Evolutionary conservation across 1,140 invertebrate genomes (phyloP).

Genomic region (Cyrtorhinus lividipennis): DNA sequence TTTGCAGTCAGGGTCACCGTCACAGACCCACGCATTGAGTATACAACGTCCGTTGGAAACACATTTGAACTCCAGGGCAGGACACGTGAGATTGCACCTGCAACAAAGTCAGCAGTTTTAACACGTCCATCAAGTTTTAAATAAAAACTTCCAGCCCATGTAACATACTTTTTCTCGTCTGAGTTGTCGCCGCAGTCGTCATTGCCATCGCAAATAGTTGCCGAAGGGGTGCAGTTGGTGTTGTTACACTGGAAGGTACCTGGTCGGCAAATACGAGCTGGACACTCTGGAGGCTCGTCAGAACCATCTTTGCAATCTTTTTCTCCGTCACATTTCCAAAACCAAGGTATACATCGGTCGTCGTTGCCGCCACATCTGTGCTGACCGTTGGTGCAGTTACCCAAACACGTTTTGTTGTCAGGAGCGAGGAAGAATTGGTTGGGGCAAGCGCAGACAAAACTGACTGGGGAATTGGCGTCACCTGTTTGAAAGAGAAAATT

Average conservation of each 20-base stretch:
- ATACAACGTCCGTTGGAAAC: slow-evolving; percentile 81
- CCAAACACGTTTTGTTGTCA: slow-evolving; percentile 82
- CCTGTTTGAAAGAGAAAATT: background rate
- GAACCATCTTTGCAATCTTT: slow-evolving; percentile 80
- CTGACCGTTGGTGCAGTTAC: slow-evolving; percentile 87
- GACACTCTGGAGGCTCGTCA: slow-evolving; percentile 76
- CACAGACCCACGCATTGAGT: slow-evolving; percentile 86
- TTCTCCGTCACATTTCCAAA: slow-evolving; percentile 81
- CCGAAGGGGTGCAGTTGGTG: slow-evolving; percentile 79
- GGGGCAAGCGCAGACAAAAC: slow-evolving; percentile 81
- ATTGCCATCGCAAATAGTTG: slow-evolving; percentile 81
- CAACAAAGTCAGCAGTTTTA: background rate
- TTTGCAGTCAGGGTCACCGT: slow-evolving; percentile 86
- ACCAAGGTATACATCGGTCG: slow-evolving; percentile 92
- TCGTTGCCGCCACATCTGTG: slow-evolving; percentile 83
- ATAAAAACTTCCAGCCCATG: background rate
- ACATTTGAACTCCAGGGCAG: slow-evolving; percentile 87
- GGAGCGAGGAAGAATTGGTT: slow-evolving; percentile 71
- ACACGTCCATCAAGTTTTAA: background rate
- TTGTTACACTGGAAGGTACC: slow-evolving; percentile 91
- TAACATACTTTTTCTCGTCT: slow-evolving; percentile 46
- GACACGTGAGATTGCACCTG: slow-evolving; percentile 63
- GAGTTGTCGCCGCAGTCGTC: slow-evolving; percentile 78
- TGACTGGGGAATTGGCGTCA: slow-evolving; percentile 39
- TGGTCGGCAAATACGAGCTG: slow-evolving; percentile 56